These are phyloP conservation scores for Uria aalge DNA, from an alignment of 2,113 vertebrate species.

Conservation along the genomic window DNA sequence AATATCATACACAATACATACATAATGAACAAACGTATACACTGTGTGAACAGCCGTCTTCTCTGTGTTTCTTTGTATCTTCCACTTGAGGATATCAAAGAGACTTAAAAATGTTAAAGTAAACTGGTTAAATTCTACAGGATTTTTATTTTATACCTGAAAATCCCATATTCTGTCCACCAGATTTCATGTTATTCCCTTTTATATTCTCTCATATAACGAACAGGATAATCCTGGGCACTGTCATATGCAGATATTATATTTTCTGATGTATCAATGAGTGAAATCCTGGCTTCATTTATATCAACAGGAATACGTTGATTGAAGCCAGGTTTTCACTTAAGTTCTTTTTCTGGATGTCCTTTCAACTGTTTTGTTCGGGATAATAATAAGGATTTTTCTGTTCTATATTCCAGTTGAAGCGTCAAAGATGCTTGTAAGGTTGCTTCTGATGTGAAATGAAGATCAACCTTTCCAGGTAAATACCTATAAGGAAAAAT, in stretches of 20 bases:
- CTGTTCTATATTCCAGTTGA: background rate
- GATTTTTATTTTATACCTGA: background rate
- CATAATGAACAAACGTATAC: background rate
- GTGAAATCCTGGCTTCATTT: background rate
- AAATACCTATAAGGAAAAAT: background rate
- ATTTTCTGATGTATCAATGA: background rate
- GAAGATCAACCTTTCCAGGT: background rate
- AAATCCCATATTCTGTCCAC: background rate
- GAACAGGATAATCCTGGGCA: background rate
- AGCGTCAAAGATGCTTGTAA: background rate
- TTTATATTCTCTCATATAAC: background rate
- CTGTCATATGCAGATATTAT: background rate
- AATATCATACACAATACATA: background rate
- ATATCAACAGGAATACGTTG: background rate
- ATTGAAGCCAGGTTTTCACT: background rate
- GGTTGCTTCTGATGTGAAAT: background rate
- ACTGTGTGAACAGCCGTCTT: background rate
- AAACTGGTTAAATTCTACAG: background rate
- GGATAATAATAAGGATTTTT: background rate
- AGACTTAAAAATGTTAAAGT: background rate
- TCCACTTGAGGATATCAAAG: background rate
- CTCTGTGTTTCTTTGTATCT: background rate
- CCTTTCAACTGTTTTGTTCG: background rate
- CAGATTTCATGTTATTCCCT: background rate
- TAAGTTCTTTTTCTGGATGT: background rate